Evolutionary conservation across 1,140 invertebrate genomes (phyloP), one percentile per base, ranked within the genome.

Genomic region (Plectrocnemia conspersa): DNA sequence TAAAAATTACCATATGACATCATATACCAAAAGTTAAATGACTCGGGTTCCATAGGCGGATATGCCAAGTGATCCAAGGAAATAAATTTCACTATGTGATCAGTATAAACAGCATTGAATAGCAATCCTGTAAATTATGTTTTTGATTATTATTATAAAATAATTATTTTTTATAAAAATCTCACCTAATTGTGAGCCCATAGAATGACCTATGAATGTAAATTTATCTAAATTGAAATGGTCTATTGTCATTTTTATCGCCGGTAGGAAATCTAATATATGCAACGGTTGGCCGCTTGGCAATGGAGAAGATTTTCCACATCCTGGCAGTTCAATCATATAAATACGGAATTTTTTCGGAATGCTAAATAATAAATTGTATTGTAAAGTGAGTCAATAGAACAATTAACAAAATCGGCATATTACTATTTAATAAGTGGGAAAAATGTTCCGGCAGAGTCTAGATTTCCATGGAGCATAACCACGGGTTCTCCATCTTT

Each of bases 161-260:
- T 45, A 45, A 10, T n/a, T 45, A 9, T 44, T 9, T 25, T 45
- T 45, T 23, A n/a, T 27, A 13, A 10, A 45, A 49, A 11, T 4
- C 10, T 32, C 19, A 59, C 60, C 60, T 22, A 62, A 36, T 23
- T 59, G 56, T 3, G 35, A 35, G 16, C 60, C 60, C 60, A 62
- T 56, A 1, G 60, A 62, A 40, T 62, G 60, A 22, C 52, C 60
- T 7, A 62, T 41, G 22, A 23, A 59, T 4, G 29, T 52, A 41
- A 59, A 62, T 7, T 55, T 38, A n/a, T 52, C 13, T 19, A 62
- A 29, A n/a, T 56, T 32, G 27, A 59, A 59, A 19, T 59, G 48
- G 7, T 59, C 52, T 1, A 49, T 32, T 1, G 53, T 49, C n/a
- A 56, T 13, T 45, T 50, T 58, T 16, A 62, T 5, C 10, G 48